phyloP scores from a whole-genome alignment of 1,140 invertebrate species.

The Bombus consobrinus region DNA sequence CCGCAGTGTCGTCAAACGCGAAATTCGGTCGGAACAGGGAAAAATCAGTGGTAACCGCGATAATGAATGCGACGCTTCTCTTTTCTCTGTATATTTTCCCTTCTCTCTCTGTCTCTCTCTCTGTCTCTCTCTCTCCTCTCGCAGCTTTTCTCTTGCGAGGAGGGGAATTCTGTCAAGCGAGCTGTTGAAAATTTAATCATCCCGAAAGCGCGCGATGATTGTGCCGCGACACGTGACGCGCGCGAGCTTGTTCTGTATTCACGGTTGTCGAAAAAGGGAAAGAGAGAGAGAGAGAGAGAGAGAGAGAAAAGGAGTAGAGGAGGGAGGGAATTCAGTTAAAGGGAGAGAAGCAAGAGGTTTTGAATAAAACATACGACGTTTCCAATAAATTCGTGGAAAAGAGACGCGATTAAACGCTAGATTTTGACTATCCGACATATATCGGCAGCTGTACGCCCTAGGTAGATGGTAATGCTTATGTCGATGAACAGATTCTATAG shows the following conservation, averaged over 20 bases:
- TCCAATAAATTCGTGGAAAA: conserved; percentile 52
- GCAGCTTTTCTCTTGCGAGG: not conserved
- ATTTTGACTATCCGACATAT: conserved; percentile 33
- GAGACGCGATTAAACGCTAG: conserved; percentile 28
- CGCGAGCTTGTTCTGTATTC: conserved; percentile 37
- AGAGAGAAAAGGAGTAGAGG: not conserved
- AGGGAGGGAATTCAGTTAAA: too few relatives aligned
- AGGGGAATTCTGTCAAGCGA: conserved; percentile 30
- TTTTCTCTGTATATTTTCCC: not conserved
- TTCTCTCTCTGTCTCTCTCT: not conserved
- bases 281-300: not conserved
- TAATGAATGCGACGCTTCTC: conserved; percentile 26
- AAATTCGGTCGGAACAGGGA: conserved; percentile 1
- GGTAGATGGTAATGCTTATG: not conserved
- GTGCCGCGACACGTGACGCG: conserved; percentile 59
- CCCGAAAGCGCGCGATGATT: conserved; percentile 61
- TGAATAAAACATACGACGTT: conserved; percentile 64
- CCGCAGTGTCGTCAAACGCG: not conserved
- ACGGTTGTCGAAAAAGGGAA: not conserved
- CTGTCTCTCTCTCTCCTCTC: not conserved
- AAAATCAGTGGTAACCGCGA: conserved; percentile 38
- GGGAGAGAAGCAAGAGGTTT: not conserved
- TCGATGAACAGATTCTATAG: not conserved
- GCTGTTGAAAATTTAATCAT: conserved; percentile 67
- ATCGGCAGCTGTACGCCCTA: conserved; percentile 1